These are phyloP conservation scores for Cataglyphis rosenhaueri DNA, from an alignment of 2,888 invertebrate species.

Conservation along the genomic window DNA sequence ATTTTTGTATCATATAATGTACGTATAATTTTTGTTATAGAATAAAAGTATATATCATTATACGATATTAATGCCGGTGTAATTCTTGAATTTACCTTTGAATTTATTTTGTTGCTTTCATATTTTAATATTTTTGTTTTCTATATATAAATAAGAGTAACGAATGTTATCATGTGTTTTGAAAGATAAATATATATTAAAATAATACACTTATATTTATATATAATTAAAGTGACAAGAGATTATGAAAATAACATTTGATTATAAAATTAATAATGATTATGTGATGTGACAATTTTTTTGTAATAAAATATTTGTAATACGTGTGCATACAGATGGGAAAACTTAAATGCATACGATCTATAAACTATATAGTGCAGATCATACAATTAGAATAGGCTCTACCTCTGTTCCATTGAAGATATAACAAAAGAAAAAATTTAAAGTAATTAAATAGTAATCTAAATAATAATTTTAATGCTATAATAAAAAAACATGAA, in stretches of 20 bases:
- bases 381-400: too few relatives aligned
- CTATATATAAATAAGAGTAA: neutral
- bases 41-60: slow-evolving; percentile 42
- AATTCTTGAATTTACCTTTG: slow-evolving; percentile 4
- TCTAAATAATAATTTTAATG: too few relatives aligned
- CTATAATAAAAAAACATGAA: too few relatives aligned
- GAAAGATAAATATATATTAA: neutral
- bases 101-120: neutral
- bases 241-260: neutral
- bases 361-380: neutral
- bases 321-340: neutral
- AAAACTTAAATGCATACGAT: neutral
- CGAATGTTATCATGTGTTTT: neutral
- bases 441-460: too few relatives aligned
- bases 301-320: neutral
- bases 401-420: too few relatives aligned
- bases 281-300: neutral
- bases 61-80: neutral
- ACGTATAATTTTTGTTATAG: slow-evolving; percentile 39
- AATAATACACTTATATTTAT: neutral
- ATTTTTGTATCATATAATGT: slow-evolving; percentile 47
- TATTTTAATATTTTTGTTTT: slow-evolving; percentile 3
- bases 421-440: too few relatives aligned
- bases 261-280: neutral
- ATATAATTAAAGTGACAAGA: neutral